A percentile compares a stretch with the other conserved stretches of the same genome.
Conservation (phyloP, 2,113 vertebrate genomes). For the Rhadina sibilatrix region DNA sequence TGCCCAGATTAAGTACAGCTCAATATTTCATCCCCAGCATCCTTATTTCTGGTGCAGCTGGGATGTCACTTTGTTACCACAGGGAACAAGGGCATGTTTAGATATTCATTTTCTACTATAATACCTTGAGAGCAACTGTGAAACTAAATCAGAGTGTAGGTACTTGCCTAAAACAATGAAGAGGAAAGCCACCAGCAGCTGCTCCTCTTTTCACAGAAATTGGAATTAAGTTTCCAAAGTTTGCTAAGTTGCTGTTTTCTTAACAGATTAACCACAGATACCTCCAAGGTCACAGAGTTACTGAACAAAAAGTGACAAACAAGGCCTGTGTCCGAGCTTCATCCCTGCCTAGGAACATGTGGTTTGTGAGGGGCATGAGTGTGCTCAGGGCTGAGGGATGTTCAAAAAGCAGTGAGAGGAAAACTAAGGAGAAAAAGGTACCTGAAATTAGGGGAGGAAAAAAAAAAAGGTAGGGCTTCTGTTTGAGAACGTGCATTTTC, state of each 20-base stretch:
- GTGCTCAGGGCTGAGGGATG: background rate
- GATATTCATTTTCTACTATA: background rate
- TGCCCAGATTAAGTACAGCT: background rate
- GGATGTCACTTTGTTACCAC: background rate
- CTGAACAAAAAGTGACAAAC: background rate
- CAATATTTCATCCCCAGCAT: background rate
- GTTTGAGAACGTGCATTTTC: background rate
- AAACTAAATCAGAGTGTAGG: background rate
- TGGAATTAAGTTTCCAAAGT: background rate
- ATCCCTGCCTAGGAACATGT: background rate
- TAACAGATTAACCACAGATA: background rate
- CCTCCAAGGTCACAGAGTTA: background rate
- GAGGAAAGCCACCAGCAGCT: background rate
- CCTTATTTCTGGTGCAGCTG: background rate
- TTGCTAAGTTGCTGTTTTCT: background rate
- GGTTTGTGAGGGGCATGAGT: rapidly evolving
- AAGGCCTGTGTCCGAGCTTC: background rate
- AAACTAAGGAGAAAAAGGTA: background rate
- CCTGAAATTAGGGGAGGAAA: background rate
- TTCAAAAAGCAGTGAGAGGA: background rate
- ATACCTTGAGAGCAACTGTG: background rate
- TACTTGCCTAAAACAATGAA: background rate
- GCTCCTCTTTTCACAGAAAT: background rate
- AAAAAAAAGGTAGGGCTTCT: background rate
- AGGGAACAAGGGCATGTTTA: background rate